Evolutionary conservation across 1,140 invertebrate species (phyloP), one percentile per base, ranked within the genome.

Genomic region (Drosophila ogumai): DNA sequence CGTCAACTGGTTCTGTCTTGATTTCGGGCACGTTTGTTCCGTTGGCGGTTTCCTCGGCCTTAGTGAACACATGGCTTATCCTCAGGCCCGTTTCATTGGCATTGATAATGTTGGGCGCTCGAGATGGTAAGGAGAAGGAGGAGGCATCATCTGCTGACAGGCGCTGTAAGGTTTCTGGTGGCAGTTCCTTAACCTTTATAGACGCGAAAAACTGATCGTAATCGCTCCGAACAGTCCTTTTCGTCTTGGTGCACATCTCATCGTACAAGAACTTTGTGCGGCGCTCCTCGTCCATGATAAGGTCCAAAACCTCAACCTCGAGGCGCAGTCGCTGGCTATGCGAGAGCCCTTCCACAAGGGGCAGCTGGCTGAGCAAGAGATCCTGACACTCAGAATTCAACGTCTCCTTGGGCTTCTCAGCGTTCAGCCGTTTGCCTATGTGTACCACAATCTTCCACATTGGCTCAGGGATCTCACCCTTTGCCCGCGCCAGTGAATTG

Each of bases 161-260:
- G 4, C 38, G 44, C n/a, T 43, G 3, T 3, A 61, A 15, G 0
- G 15, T 40, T 12, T 63, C 22, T 0, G 44, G 1, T 2, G 57
- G 59, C 10, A 86, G 44, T 22, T 86, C 82, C 31, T 79, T 86
- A 0, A 87, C 58, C 9, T 69, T 44, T 28, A 91, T 84, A 1
- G 60, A 4, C 12, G 55, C 43, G 0, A 91, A 32, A 7, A 91
- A 88, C 0, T 78, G 32, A 0, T 80, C 55, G 52, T 71, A 88
- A 25, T 91, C 86, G 9, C 6, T 40, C 7, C 71, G 22, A 0
- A 68, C 76, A 0, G 6, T 8, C 6, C 54, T 3, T 15, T 28
- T 31, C 0, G 32, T 34, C 6, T 34, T 38, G 12, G n/a, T 9
- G 6, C 32, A 36, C 2, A 69, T 8, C 0, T 17, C 2, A 1